Evolutionary conservation across 2,888 invertebrate genomes (phyloP), one percentile per base, ranked within the genome.

Genomic region (Drosophila planitibia): DNA sequence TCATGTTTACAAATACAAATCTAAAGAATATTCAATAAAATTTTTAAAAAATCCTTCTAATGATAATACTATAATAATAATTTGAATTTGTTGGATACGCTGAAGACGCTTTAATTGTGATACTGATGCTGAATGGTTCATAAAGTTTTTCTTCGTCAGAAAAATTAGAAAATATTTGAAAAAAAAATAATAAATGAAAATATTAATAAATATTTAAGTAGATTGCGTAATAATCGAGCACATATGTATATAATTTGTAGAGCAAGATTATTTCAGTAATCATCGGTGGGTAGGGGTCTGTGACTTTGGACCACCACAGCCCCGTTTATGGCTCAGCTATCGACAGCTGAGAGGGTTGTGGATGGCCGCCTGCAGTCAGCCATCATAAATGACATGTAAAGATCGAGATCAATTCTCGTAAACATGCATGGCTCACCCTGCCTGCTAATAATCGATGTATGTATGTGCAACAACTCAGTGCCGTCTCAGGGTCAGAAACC

Each of bases 401-500:
- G 81, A 76, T 78, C 70, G 76, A 59, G 81, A 76, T 73, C 68
- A 71, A 57, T 85, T 82, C 85, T 82, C 55, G 57, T 82, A 73
- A 82, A 72, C 70, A 64, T 59, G 49, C 44, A 52, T 33, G 35
- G 66, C 60, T 65, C 70, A 72, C 68, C 77, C 66, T 66, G 71
- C 22, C 67, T 54, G 72, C 71, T 67, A 70, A 82, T 77, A 70
- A 73, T 74, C 49, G 39, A 22, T 35, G 33, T 12, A 22, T 35
- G 33, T 12, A 25, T 16, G 47, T 28, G 35, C 25, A 22, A 22
- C 55, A 60, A 28, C 62, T 32, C 51, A 53, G 32, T 41, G 58
- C 44, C 55, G 60, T 73, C 70, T 91, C 89, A 90, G 87, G 89
- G 91, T 91, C 90, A 90, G 90, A 81, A 85, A 87, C 81, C 82